Percentiles rank a stretch among this genome's conserved stretches.
Evolutionary conservation across 2,797 vertebrate species (phyloP).

Genomic region (Hypotaenidia philippensis): DNA sequence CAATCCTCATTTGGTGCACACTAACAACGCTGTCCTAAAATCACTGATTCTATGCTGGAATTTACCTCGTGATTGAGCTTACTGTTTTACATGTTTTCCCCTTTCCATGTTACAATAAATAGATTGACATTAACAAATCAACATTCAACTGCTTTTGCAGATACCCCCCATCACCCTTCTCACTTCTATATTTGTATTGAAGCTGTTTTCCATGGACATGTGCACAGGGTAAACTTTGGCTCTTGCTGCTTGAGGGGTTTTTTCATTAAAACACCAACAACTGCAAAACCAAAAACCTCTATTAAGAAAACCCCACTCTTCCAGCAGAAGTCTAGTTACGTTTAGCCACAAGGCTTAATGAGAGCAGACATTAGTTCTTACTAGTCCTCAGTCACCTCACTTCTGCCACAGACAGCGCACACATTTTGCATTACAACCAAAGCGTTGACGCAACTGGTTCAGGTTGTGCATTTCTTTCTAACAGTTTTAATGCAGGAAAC

Average conservation of each 20-base stretch:
- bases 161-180: fast-evolving
- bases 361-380: background rate
- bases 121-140: background rate
- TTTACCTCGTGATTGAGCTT: background rate
- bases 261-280: background rate
- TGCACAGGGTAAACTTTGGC: background rate
- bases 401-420: background rate
- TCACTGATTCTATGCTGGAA: background rate
- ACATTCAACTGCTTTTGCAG: background rate
- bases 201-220: background rate
- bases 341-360: background rate
- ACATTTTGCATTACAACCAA: background rate
- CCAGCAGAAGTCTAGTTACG: background rate
- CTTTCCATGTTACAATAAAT: background rate
- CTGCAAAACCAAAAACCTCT: background rate
- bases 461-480: background rate
- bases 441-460: background rate
- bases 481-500: background rate
- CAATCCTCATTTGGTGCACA: background rate
- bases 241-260: background rate
- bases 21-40: background rate
- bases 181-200: background rate
- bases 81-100: background rate
- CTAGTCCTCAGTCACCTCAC: background rate
- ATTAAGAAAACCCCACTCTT: background rate